Conservation (phyloP, 1,140 invertebrate genomes). For the Formica selysi region DNA sequence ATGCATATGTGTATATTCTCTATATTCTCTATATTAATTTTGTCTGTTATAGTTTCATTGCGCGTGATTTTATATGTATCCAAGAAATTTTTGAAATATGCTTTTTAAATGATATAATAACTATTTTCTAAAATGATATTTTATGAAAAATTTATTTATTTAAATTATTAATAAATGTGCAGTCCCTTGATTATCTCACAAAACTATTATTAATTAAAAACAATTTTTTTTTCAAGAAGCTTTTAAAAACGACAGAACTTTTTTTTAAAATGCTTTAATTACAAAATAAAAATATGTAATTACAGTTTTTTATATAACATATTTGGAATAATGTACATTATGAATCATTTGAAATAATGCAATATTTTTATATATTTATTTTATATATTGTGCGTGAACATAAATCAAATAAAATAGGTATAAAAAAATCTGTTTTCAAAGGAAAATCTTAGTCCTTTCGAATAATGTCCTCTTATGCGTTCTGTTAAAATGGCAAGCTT, state of each 20-base stretch:
- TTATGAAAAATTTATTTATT: too few species aligned
- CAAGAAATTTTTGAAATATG: not conserved
- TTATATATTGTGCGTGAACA: not conserved
- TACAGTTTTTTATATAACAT: not conserved
- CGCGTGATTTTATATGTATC: not conserved
- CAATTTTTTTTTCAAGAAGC: not conserved
- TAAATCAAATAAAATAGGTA: not conserved
- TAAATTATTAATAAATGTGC: too few species aligned
- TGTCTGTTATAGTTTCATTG: not conserved
- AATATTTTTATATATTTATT: conserved; percentile 6
- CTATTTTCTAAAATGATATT: not conserved
- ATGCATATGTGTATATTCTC: not conserved
- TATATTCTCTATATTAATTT: too few species aligned
- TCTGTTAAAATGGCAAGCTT: conserved; percentile 18
- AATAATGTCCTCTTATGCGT: conserved; percentile 19
- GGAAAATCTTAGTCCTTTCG: conserved; percentile 5
- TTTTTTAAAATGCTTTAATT: not conserved
- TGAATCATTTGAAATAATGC: not conserved
- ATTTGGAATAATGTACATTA: not conserved
- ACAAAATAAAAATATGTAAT: not conserved
- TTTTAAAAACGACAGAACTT: not conserved
- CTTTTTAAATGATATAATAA: not conserved
- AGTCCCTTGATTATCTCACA: not conserved
- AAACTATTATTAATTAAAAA: not conserved
- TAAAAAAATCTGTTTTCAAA: conserved; percentile 6